These are phyloP conservation scores for Paralvinella palmiformis DNA, from an alignment of 1,140 invertebrate species.

Conservation along the genomic window DNA sequence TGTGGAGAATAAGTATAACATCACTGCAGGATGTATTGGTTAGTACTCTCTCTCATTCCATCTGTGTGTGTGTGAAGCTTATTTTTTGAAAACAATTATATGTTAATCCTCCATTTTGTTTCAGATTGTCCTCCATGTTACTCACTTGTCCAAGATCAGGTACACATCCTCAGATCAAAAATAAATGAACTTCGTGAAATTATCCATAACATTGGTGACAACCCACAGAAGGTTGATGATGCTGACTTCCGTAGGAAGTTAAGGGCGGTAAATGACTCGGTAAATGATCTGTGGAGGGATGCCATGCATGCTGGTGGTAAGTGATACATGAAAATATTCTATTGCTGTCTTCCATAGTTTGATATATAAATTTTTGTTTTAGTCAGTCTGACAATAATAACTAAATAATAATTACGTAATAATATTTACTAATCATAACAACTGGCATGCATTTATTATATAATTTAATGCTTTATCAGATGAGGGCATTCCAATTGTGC, in stretches of 20 bases:
- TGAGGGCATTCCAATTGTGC: too few relatives aligned
- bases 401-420: too few relatives aligned
- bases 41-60: slow-evolving; percentile 11
- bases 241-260: slow-evolving; percentile 74
- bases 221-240: slow-evolving; percentile 76
- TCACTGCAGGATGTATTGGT: slow-evolving; percentile 48
- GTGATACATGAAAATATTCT: slow-evolving; percentile 16
- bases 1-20: slow-evolving; percentile 56
- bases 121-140: slow-evolving; percentile 85
- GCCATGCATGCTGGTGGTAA: slow-evolving; percentile 62
- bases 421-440: too few relatives aligned
- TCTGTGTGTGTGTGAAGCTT: neutral
- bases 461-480: too few relatives aligned
- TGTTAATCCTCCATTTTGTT: slow-evolving; percentile 15
- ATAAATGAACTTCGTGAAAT: slow-evolving; percentile 66
- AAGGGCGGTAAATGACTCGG: slow-evolving; percentile 63
- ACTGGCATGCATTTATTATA: too few relatives aligned
- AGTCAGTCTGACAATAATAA: too few relatives aligned
- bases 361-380: too few relatives aligned
- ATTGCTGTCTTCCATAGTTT: too few relatives aligned
- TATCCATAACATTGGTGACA: slow-evolving; percentile 62
- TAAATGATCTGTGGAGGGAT: slow-evolving; percentile 64
- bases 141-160: slow-evolving; percentile 82
- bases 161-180: slow-evolving; percentile 71
- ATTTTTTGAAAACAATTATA: neutral